Conservation (phyloP, 2,888 invertebrate species). For the Xanthorhoe spadicearia region DNA sequence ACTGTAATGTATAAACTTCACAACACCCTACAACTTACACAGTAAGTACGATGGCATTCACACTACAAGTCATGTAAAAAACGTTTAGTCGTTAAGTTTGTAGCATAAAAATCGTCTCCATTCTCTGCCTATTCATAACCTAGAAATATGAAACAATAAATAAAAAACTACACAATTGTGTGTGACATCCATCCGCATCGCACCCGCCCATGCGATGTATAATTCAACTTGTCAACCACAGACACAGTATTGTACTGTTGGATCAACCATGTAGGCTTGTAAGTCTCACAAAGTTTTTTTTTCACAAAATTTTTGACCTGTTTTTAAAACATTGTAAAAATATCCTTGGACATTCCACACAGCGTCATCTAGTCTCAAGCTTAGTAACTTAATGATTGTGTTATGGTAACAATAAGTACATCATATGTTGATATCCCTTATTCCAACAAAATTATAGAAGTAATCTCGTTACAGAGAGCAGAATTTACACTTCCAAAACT, state of each 20-base stretch:
- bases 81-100: neutral
- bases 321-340: too few relatives aligned
- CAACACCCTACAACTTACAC: too few relatives aligned
- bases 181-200: slow-evolving; percentile 27
- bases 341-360: too few relatives aligned
- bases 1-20: too few relatives aligned
- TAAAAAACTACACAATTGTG: slow-evolving; percentile 25
- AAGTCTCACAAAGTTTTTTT: neutral
- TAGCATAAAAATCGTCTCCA: neutral
- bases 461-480: neutral
- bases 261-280: slow-evolving; percentile 39
- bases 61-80: too few relatives aligned
- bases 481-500: slow-evolving; percentile 35
- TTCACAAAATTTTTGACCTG: neutral
- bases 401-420: too few relatives aligned
- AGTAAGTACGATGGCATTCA: too few relatives aligned
- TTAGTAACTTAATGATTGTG: too few relatives aligned
- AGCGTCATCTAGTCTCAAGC: too few relatives aligned
- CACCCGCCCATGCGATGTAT: slow-evolving; percentile 38
- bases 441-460: too few relatives aligned
- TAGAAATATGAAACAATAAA: slow-evolving; percentile 1
- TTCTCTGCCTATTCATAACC: slow-evolving; percentile 4
- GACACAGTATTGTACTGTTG: slow-evolving; percentile 22
- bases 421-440: too few relatives aligned
- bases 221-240: slow-evolving; percentile 43